Conservation (phyloP, 2,113 vertebrate species). For the Lepidothrix coronata region DNA sequence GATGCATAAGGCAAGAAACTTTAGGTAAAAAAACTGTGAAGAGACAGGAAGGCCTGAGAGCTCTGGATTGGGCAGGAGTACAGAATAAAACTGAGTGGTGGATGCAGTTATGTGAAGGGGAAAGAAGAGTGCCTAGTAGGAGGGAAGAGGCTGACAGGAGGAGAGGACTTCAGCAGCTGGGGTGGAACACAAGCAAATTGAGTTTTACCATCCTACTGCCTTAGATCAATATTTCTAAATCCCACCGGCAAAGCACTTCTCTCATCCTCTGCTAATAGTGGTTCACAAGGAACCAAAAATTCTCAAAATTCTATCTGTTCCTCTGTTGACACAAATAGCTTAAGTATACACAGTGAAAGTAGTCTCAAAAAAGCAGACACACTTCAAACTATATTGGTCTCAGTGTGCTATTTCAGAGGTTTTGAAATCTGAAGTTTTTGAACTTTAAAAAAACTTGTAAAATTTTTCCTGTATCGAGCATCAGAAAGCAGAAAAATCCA, state of each 20-base stretch:
- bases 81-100: neutral
- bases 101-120: neutral
- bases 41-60: neutral
- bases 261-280: neutral
- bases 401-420: neutral
- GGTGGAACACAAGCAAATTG: neutral
- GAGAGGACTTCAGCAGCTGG: neutral
- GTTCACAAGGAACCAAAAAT: neutral
- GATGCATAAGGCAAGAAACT: neutral
- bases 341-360: neutral
- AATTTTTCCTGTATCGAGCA: neutral
- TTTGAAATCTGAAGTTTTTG: neutral
- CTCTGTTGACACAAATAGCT: neutral
- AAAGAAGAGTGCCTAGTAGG: neutral
- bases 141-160: neutral
- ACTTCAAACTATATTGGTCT: rapidly evolving
- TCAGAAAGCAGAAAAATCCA: neutral
- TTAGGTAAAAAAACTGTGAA: neutral
- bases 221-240: neutral
- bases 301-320: neutral
- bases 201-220: neutral
- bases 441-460: neutral
- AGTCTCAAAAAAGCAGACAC: neutral
- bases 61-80: neutral
- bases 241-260: neutral